Base-by-base conservation (phyloP, 2,888 invertebrate genomes). In the Coronaproctus castanopsis region DNA sequence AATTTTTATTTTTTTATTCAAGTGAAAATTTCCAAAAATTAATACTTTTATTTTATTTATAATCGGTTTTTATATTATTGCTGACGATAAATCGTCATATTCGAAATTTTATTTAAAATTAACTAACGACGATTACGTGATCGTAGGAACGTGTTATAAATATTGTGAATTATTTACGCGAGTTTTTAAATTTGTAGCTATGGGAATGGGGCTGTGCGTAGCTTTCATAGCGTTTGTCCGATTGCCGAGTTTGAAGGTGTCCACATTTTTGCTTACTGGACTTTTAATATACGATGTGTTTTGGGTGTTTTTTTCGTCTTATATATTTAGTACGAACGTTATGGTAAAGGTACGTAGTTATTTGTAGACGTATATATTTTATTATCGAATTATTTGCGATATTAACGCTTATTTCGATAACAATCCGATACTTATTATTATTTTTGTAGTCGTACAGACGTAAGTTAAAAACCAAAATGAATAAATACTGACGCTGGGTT, bases 301-400 rank as follows among this genome's bases (percentile, higher is more conserved):
- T 76, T 96, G 96, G 95, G 95, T 96, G 57, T 96, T 96, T 77
- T 96, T 95, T 77, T 95, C 95, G 2, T 93, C 93, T 0, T 95
- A 95, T 72, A 91, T 96, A 71, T 96, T 96, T 77, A 95, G 91
- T 75, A 89, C 96, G 69, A 96, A 96, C 71, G 96, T 96, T 65
- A 96, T 96, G 96, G 95, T 96, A 65, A 95, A 93, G 75, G 87
- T 87, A 73, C 81, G 81, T 75, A 18, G 65, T 67, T 24, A 8
- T 23, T 14, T n/a, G 20, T 55, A 36, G 21, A 21, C 50, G 21
- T 56, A 49, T 5, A 3, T 24, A 55, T 56, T n/a, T 21, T 5
- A 22, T 21, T 50, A 57, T 21, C 23, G 24, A 19, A 19, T 20
- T 14, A 20, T 36, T 49, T 3, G 21, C 23, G 24, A n/a, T n/a